These are phyloP conservation scores for Mycalesis mineus DNA, from an alignment of 2,888 invertebrate species.

Conservation along the genomic window DNA sequence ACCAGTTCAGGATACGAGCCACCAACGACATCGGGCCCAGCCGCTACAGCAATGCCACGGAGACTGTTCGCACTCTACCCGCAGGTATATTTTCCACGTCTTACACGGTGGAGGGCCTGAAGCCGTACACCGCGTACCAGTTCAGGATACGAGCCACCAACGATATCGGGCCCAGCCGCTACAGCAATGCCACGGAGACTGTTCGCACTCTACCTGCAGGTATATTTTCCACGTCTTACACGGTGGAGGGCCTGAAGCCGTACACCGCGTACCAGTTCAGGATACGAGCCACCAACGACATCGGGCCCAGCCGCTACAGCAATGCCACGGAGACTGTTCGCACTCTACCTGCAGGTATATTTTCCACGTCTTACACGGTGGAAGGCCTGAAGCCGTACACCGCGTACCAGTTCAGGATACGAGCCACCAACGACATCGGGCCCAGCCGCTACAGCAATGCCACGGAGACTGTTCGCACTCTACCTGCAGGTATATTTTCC, in stretches of 20 bases:
- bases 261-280: slow-evolving; percentile 94
- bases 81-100: slow-evolving; percentile 85
- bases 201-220: slow-evolving; percentile 92
- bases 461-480: slow-evolving; percentile 90
- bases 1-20: slow-evolving; percentile 95
- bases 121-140: slow-evolving; percentile 92
- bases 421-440: slow-evolving; percentile 97
- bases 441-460: slow-evolving; percentile 94
- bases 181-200: slow-evolving; percentile 91
- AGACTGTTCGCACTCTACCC: slow-evolving; percentile 90
- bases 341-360: slow-evolving; percentile 88
- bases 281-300: slow-evolving; percentile 96
- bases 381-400: slow-evolving; percentile 91
- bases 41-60: slow-evolving; percentile 92
- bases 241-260: slow-evolving; percentile 89
- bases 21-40: slow-evolving; percentile 98
- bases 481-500: slow-evolving; percentile 84
- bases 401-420: slow-evolving; percentile 93
- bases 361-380: slow-evolving; percentile 89
- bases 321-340: slow-evolving; percentile 90
- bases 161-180: slow-evolving; percentile 95
- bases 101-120: slow-evolving; percentile 89
- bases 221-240: slow-evolving; percentile 85
- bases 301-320: slow-evolving; percentile 95
- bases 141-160: slow-evolving; percentile 97